Percentiles rank a stretch among this genome's conserved stretches.
These are phyloP conservation scores for Florisuga fusca DNA, from an alignment of 2,797 vertebrate genomes.

Conservation along the genomic window DNA sequence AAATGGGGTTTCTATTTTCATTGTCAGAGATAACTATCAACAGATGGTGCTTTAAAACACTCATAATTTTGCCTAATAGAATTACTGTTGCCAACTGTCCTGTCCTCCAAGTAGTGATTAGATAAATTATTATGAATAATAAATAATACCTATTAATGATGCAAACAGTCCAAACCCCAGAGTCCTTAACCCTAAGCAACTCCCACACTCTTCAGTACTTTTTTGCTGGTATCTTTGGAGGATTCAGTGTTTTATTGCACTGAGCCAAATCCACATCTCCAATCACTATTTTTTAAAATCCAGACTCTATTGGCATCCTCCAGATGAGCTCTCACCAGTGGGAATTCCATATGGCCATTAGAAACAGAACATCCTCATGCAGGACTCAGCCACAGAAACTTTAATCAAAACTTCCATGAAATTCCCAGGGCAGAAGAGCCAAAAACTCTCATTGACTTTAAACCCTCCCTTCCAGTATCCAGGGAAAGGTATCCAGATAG, in stretches of 20 bases:
- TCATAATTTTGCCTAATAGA: slow-evolving; percentile 58
- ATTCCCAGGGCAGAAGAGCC: background rate
- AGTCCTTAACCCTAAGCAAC: background rate
- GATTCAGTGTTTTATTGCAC: background rate
- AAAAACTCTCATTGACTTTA: background rate
- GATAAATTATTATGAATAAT: slow-evolving; percentile 38
- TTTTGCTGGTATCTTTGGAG: background rate
- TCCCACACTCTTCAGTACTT: background rate
- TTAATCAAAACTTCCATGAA: background rate
- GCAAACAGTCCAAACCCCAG: background rate
- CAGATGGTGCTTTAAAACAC: slow-evolving; percentile 71
- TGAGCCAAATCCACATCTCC: background rate
- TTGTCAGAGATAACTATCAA: slow-evolving; percentile 54
- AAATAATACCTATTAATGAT: slow-evolving; percentile 53
- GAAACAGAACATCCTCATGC: background rate
- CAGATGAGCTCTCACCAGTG: background rate
- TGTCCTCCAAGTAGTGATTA: slow-evolving; percentile 41
- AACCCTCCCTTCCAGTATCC: accelerated
- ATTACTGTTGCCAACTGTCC: slow-evolving; percentile 52
- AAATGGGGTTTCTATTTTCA: slow-evolving; percentile 49
- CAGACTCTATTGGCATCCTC: background rate
- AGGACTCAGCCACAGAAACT: background rate
- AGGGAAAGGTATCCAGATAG: background rate
- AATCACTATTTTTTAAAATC: background rate
- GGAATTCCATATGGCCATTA: slow-evolving; percentile 16